Evolutionary conservation across 2,113 vertebrate species (phyloP).

Genomic region (Edolisoma coerulescens): DNA sequence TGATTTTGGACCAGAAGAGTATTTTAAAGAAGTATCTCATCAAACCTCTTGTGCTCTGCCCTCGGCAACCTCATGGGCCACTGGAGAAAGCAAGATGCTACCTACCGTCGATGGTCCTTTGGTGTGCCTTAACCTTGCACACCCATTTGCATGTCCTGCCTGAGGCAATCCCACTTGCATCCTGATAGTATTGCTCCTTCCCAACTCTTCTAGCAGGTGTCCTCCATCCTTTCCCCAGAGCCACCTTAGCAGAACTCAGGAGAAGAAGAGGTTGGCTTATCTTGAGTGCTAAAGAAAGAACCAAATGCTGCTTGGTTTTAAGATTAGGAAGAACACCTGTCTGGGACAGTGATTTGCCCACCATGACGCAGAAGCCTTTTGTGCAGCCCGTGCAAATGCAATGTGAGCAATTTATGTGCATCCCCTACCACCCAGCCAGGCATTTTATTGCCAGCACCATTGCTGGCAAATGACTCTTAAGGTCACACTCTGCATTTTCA

Average conservation of each 20-base stretch:
- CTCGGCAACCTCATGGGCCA: neutral
- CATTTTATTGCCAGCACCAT: neutral
- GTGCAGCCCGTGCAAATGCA: neutral
- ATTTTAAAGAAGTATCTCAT: neutral
- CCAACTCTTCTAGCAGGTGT: neutral
- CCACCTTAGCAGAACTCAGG: neutral
- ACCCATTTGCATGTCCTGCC: neutral
- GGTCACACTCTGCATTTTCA: slow-evolving; percentile 34
- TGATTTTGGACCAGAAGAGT: neutral
- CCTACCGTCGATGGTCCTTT: neutral
- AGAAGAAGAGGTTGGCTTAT: neutral
- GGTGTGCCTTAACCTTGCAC: neutral
- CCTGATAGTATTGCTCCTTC: neutral
- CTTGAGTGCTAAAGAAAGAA: neutral
- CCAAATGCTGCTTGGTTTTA: neutral
- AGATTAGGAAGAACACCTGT: neutral
- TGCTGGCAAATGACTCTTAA: neutral
- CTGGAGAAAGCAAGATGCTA: neutral
- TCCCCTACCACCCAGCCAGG: neutral
- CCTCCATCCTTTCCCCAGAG: neutral
- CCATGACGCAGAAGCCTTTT: neutral
- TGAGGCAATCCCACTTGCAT: neutral
- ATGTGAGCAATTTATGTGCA: neutral
- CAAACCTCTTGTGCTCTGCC: neutral
- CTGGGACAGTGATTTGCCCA: neutral